Conservation (phyloP, 2,113 vertebrate genomes). For the Ageneiosus marmoratus region DNA sequence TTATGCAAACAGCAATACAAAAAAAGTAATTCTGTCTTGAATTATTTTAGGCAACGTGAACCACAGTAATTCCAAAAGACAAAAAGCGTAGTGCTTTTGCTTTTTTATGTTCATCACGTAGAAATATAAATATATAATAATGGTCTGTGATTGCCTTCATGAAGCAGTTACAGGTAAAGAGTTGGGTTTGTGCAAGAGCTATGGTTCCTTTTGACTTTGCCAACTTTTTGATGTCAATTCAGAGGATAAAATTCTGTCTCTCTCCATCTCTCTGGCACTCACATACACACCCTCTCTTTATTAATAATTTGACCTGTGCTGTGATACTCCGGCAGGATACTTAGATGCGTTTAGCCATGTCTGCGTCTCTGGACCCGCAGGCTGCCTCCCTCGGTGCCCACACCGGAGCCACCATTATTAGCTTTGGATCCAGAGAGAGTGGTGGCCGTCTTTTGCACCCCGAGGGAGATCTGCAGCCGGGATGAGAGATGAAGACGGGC, state of each 20-base stretch:
- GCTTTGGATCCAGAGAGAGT: conserved; percentile 95
- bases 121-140: not conserved
- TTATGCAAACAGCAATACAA: conserved; percentile 21
- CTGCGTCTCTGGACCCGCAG: conserved; percentile 92
- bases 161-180: not conserved
- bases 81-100: not conserved
- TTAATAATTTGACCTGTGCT: conserved; percentile 97
- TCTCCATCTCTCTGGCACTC: not conserved
- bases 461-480: conserved; percentile 73
- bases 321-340: conserved; percentile 86
- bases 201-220: not conserved
- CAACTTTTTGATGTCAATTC: conserved; percentile 3
- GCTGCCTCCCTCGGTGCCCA: conserved; percentile 89
- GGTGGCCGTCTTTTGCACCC: conserved; percentile 83
- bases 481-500: conserved; percentile 96
- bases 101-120: not conserved
- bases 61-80: not conserved
- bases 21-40: not conserved
- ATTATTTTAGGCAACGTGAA: not conserved
- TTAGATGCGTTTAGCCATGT: conserved; percentile 90
- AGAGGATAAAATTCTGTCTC: not conserved
- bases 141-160: not conserved
- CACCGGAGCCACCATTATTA: conserved; percentile 97
- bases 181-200: not conserved
- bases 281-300: conserved; percentile 66